These are phyloP conservation scores for Adela reaumurella DNA, from an alignment of 2,888 invertebrate species.

Conservation along the genomic window DNA sequence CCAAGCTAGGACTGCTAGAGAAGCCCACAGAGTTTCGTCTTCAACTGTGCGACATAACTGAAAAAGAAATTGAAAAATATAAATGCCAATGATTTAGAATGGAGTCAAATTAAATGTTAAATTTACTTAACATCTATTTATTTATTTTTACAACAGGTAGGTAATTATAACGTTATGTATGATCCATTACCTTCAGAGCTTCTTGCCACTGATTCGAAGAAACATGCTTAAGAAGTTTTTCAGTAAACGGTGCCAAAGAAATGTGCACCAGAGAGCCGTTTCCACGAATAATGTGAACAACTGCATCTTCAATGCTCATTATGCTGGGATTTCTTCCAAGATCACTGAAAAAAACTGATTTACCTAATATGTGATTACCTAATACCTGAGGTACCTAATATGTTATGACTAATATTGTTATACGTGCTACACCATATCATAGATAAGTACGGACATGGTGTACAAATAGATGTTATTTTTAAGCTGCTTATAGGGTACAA, in stretches of 20 bases:
- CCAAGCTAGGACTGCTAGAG: conserved; percentile 87
- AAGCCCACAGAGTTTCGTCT: conserved; percentile 82
- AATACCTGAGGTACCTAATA: too few species aligned
- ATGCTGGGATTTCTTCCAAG: conserved; percentile 84
- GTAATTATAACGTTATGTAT: too few species aligned
- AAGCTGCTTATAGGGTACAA: too few species aligned
- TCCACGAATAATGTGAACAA: conserved; percentile 78
- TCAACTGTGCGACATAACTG: conserved; percentile 49
- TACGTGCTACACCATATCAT: too few species aligned
- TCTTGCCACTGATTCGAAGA: conserved; percentile 79
- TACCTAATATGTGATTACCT: too few species aligned
- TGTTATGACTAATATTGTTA: too few species aligned
- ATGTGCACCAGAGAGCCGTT: conserved; percentile 84
- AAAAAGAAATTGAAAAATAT: conserved; percentile 6
- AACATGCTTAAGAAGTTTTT: conserved; percentile 55
- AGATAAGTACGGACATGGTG: too few species aligned
- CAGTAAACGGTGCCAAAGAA: conserved; percentile 68
- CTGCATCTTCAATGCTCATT: conserved; percentile 77
- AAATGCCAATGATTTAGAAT: too few species aligned
- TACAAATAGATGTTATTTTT: too few species aligned
- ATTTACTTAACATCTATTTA: too few species aligned
- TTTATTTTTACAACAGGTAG: too few species aligned
- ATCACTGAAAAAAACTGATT: conserved; percentile 67
- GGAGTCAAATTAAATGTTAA: too few species aligned
- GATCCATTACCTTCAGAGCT: conserved; percentile 75